Evolutionary conservation across 2,113 vertebrate species (phyloP).

Genomic region (Urocitellus parryii): DNA sequence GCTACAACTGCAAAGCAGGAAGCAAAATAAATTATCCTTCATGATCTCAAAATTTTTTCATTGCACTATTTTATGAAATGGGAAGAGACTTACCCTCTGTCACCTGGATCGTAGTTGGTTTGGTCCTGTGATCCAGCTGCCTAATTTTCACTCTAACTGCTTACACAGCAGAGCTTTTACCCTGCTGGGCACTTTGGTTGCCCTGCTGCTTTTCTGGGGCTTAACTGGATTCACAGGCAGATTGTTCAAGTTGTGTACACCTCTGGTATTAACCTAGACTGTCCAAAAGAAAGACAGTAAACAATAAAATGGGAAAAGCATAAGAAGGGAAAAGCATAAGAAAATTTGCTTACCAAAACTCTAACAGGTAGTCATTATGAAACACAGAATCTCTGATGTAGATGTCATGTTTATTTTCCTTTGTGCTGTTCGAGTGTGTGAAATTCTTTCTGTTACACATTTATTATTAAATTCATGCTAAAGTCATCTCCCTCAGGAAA

Average conservation of each 20-base stretch:
- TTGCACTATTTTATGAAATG: background rate
- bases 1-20: background rate
- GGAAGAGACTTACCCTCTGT: slow-evolving; percentile 18
- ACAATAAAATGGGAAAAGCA: background rate
- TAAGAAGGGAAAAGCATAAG: background rate
- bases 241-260: background rate
- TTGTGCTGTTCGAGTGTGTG: background rate
- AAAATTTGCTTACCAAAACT: background rate
- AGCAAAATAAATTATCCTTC: background rate
- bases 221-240: background rate
- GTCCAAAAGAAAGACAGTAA: background rate
- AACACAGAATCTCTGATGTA: background rate
- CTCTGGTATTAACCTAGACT: background rate
- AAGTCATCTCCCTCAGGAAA: slow-evolving; percentile 31
- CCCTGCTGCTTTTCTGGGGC: background rate
- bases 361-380: background rate
- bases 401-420: background rate
- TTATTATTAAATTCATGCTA: background rate
- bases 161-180: background rate
- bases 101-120: background rate
- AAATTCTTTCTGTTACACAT: slow-evolving; percentile 15
- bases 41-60: background rate
- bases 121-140: background rate
- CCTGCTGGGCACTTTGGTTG: background rate
- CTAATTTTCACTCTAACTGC: slow-evolving; percentile 22